A percentile compares a stretch with the other conserved stretches of the same genome.
phyloP scores from a whole-genome alignment of 2,888 invertebrate species.

The Gnatocerus cornutus region DNA sequence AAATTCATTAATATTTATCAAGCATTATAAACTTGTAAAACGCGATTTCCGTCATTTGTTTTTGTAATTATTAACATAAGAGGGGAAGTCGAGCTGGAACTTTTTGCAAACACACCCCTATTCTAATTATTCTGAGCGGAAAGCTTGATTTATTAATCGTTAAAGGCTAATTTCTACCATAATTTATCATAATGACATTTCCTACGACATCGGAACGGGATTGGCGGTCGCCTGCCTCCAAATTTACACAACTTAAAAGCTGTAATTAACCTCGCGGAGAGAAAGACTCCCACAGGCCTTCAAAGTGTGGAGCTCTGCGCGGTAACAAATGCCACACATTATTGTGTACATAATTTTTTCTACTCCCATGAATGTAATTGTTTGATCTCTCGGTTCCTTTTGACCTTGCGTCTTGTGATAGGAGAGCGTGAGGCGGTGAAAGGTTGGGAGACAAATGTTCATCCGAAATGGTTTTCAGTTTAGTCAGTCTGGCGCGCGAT shows the following conservation, averaged over 20 bases:
- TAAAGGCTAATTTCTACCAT: slow-evolving; percentile 45
- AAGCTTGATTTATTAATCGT: slow-evolving; percentile 48
- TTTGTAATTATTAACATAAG: slow-evolving; percentile 51
- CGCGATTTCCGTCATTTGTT: slow-evolving; percentile 56
- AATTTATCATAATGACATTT: slow-evolving; percentile 47
- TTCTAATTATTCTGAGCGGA: slow-evolving; percentile 41
- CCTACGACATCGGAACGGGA: slow-evolving; percentile 22
- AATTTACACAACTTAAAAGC: no score
- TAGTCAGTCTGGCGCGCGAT: slow-evolving; percentile 58
- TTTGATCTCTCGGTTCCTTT: no score
- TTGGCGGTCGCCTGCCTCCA: slow-evolving; percentile 19
- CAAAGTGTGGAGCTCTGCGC: no score
- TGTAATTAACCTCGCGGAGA: no score
- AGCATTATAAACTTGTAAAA: slow-evolving; percentile 59
- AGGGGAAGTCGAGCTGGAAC: slow-evolving; percentile 17
- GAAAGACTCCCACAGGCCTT: no score
- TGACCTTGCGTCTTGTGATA: no score
- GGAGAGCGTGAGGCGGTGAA: slow-evolving; percentile 46
- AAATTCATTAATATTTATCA: slow-evolving; percentile 61
- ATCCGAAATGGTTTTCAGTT: slow-evolving; percentile 58
- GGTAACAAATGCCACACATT: no score
- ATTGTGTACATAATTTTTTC: no score
- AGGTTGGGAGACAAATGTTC: slow-evolving; percentile 58
- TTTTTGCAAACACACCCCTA: slow-evolving; percentile 19
- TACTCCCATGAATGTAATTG: no score